A percentile compares a stretch with the other conserved stretches of the same genome.
These are phyloP conservation scores for Acholoe squamosa DNA, from an alignment of 2,888 invertebrate species.

Conservation along the genomic window DNA sequence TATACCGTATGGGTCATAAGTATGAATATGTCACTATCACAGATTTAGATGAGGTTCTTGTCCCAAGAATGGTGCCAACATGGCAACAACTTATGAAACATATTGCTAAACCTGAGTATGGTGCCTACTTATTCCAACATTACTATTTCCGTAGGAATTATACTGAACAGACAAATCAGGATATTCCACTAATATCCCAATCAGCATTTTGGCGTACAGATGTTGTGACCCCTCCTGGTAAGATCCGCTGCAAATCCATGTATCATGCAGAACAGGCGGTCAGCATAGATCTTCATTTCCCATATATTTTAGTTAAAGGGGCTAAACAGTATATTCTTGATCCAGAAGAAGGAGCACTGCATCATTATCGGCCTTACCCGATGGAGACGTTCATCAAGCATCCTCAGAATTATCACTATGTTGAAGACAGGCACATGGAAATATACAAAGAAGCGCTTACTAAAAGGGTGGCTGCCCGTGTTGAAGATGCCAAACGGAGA, in stretches of 20 bases:
- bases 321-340: slow-evolving; percentile 65
- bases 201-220: slow-evolving; percentile 66
- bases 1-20: slow-evolving; percentile 66
- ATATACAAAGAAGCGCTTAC: slow-evolving; percentile 52
- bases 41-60: slow-evolving; percentile 69
- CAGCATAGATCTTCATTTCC: slow-evolving; percentile 68
- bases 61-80: slow-evolving; percentile 61
- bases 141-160: slow-evolving; percentile 67
- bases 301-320: slow-evolving; percentile 63
- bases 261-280: slow-evolving; percentile 64
- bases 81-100: slow-evolving; percentile 61
- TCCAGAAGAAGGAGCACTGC: slow-evolving; percentile 67
- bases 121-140: slow-evolving; percentile 69
- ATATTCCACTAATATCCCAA: slow-evolving; percentile 65
- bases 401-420: background rate
- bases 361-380: slow-evolving; percentile 67
- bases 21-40: slow-evolving; percentile 66
- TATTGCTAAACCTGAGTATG: slow-evolving; percentile 63
- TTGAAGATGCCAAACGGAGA: background rate
- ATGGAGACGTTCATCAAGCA: slow-evolving; percentile 60
- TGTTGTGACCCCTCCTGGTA: slow-evolving; percentile 66
- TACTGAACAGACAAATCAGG: background rate
- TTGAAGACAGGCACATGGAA: too few species aligned
- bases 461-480: background rate
- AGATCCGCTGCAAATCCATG: slow-evolving; percentile 69